Conservation (phyloP, 2,797 vertebrate genomes). For the Coregonus ussuriensis region DNA sequence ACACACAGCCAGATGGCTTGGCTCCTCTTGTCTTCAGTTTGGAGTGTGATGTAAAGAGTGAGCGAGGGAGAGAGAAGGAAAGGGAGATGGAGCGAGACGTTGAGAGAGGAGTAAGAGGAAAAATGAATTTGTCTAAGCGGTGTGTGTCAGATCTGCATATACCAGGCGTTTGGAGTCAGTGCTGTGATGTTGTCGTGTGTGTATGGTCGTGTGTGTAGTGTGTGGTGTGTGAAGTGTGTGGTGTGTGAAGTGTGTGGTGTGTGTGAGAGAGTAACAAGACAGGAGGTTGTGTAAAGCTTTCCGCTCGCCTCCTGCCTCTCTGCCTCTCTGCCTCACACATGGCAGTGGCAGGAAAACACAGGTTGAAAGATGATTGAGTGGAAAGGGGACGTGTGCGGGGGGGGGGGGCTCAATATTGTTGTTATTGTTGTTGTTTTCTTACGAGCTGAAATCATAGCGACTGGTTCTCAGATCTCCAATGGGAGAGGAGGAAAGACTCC, state of each 20-base stretch:
- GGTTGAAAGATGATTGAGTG: no score
- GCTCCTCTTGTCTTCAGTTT: constrained; percentile 55
- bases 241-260: neutral
- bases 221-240: constrained; percentile 4
- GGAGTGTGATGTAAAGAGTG: constrained; percentile 51
- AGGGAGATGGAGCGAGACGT: neutral
- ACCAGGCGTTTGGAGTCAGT: constrained; percentile 40
- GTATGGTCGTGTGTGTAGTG: neutral
- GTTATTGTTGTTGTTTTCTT: constrained; percentile 61
- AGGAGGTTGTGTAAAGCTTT: constrained; percentile 60
- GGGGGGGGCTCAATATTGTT: constrained; percentile 74
- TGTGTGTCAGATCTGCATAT: neutral
- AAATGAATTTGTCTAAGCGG: no score
- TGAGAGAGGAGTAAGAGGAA: no score
- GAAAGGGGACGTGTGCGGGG: constrained; percentile 15
- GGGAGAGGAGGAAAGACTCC: constrained; percentile 37
- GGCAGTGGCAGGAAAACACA: no score
- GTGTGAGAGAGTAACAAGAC: constrained; percentile 51
- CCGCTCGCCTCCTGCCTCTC: constrained; percentile 43
- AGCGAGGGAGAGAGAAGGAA: constrained; percentile 38
- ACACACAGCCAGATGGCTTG: constrained; percentile 72
- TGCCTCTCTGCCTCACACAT: constrained; percentile 17
- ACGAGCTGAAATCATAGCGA: constrained; percentile 44
- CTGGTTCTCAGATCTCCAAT: constrained; percentile 59
- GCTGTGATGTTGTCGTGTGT: constrained; percentile 26